Evolutionary conservation across 2,113 vertebrate species (phyloP).

Genomic region (Barbus barbus): DNA sequence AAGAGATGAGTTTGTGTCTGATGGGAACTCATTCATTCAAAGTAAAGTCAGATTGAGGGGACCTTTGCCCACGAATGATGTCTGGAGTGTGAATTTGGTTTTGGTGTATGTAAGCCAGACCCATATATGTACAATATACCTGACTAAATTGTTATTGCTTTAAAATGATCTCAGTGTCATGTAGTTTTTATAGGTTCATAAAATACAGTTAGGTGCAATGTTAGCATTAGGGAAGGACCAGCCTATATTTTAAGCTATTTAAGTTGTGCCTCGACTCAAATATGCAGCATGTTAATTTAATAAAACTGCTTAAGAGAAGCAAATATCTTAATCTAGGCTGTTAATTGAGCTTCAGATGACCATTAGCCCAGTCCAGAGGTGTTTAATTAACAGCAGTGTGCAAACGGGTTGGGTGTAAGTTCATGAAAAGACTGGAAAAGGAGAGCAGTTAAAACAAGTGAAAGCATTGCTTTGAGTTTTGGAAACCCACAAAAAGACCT

Average conservation of each 20-base stretch:
- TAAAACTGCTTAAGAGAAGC: conserved; percentile 10
- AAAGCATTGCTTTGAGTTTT: conserved; percentile 4
- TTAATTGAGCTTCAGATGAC: conserved; percentile 24
- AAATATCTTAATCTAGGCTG: conserved; percentile 8
- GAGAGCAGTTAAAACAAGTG: not conserved
- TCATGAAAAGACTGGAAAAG: not conserved
- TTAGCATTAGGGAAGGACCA: not conserved
- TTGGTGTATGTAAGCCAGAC: not conserved
- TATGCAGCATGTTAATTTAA: conserved; percentile 8
- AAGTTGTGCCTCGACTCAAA: not conserved
- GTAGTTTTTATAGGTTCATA: not conserved
- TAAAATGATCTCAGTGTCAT: not conserved
- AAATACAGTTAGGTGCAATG: not conserved
- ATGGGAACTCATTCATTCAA: not conserved
- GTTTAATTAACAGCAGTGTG: conserved; percentile 1
- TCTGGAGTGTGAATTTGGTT: not conserved
- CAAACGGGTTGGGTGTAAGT: not conserved
- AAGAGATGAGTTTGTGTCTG: conserved; percentile 12
- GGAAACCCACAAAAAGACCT: not conserved
- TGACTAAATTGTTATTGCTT: not conserved
- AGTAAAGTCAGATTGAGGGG: not conserved
- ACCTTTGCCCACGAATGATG: not conserved
- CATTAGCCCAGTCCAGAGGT: conserved; percentile 6
- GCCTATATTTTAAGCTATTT: not conserved
- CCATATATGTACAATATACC: not conserved